These are phyloP conservation scores for Calameuta filiformis DNA, from an alignment of 2,888 invertebrate species.

Conservation along the genomic window DNA sequence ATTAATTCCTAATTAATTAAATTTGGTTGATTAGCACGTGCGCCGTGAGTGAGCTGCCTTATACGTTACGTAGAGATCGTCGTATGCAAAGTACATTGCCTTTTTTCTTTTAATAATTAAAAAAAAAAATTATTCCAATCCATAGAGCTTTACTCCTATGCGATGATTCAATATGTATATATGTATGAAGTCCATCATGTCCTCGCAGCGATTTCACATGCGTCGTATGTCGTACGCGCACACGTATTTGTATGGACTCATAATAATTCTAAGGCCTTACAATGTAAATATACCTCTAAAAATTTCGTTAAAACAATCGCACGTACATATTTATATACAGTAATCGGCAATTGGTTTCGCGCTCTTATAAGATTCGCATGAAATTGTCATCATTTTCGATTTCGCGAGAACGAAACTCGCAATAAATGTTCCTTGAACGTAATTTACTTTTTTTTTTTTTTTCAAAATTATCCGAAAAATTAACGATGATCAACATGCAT, in stretches of 20 bases:
- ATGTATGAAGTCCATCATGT: too few relatives aligned
- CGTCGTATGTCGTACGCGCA: not conserved
- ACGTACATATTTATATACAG: slow-evolving; percentile 42
- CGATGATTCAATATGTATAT: not conserved
- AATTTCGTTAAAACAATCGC: slow-evolving; percentile 39
- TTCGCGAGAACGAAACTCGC: not conserved
- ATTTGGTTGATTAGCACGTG: not conserved
- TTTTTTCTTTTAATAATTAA: not conserved
- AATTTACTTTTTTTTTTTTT: not conserved
- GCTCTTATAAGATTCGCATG: not conserved
- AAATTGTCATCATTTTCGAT: not conserved
- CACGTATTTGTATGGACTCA: not conserved
- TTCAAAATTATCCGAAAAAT: slow-evolving; percentile 2
- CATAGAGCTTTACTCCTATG: not conserved
- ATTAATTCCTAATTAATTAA: slow-evolving; percentile 1
- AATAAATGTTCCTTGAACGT: not conserved
- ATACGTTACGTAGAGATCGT: not conserved
- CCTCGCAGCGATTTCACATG: too few relatives aligned
- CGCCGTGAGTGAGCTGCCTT: not conserved
- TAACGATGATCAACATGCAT: slow-evolving; percentile 8
- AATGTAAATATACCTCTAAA: slow-evolving; percentile 30
- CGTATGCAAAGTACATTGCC: not conserved
- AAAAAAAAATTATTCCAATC: not conserved
- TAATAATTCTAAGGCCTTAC: not conserved
- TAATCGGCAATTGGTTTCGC: slow-evolving; percentile 26